phyloP scores from a whole-genome alignment of 2,113 vertebrate genomes.

The Cricetomys ansorgei region DNA sequence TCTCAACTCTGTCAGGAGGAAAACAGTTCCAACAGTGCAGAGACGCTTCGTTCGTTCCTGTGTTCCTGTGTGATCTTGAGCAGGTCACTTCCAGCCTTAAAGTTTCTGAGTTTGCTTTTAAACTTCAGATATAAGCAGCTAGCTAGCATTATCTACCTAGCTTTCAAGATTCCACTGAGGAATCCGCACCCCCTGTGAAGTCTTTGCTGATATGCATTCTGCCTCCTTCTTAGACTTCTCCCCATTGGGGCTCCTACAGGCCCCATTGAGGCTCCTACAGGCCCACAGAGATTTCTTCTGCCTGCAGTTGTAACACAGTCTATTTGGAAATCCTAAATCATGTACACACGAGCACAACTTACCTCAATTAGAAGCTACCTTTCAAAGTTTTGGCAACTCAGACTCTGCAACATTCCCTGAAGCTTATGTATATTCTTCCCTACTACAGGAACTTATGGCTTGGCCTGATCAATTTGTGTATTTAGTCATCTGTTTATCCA shows the following conservation, averaged over 20 bases:
- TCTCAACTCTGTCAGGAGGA: not conserved
- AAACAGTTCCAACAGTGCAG: not conserved
- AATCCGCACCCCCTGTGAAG: not conserved
- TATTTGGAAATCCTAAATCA: slow-evolving; percentile 11
- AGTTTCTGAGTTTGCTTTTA: slow-evolving; percentile 30
- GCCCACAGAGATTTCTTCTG: not conserved
- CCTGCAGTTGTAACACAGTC: not conserved
- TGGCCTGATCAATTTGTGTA: slow-evolving; percentile 2
- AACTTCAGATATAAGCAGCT: not conserved
- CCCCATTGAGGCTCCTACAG: not conserved
- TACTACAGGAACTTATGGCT: not conserved
- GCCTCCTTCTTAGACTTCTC: not conserved
- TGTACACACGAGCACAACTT: not conserved
- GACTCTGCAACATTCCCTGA: not conserved
- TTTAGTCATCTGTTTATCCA: slow-evolving; percentile 18
- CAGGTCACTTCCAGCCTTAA: not conserved
- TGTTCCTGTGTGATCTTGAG: slow-evolving; percentile 16
- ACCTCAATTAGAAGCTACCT: not conserved
- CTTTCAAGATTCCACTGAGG: not conserved
- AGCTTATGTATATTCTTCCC: not conserved
- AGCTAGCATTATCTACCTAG: not conserved
- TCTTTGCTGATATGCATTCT: not conserved
- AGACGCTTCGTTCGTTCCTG: not conserved
- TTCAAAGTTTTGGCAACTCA: not conserved
- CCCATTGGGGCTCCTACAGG: not conserved